phyloP scores from a whole-genome alignment of 2,797 vertebrate genomes.

The Urosaurus nigricauda region DNA sequence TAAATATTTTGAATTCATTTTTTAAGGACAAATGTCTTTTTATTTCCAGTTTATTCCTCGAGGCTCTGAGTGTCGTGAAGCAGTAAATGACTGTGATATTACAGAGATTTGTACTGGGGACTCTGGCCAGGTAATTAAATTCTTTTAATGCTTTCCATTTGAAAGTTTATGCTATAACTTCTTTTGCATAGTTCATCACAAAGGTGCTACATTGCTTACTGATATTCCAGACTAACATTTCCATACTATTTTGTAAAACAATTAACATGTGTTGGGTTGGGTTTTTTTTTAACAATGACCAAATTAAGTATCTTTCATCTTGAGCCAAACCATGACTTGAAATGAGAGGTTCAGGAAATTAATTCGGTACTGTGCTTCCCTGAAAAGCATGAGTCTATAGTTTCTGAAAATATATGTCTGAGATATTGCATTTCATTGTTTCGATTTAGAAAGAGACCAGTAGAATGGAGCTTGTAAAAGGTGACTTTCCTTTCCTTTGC shows the following conservation, averaged over 20 bases:
- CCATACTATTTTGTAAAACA: not conserved
- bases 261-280: not conserved
- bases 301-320: not conserved
- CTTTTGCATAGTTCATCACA: too few species aligned
- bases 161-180: too few species aligned
- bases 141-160: not conserved
- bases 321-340: not conserved
- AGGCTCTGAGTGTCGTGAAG: conserved; percentile 92
- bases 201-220: too few species aligned
- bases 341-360: not conserved
- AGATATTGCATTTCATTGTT: not conserved
- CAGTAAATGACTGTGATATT: conserved; percentile 97
- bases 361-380: not conserved
- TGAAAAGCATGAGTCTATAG: not conserved
- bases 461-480: not conserved
- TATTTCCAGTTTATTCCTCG: conserved; percentile 90
- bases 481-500: not conserved
- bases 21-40: conserved; percentile 50
- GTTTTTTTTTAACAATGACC: not conserved
- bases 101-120: conserved; percentile 95
- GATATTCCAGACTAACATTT: too few species aligned
- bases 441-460: not conserved
- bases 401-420: conserved; percentile 2
- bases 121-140: conserved; percentile 90
- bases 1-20: conserved; percentile 12